These are phyloP conservation scores for Catalaphyllia jardinei DNA, from an alignment of 64 coral and sea anemone species.

Conservation along the genomic window DNA sequence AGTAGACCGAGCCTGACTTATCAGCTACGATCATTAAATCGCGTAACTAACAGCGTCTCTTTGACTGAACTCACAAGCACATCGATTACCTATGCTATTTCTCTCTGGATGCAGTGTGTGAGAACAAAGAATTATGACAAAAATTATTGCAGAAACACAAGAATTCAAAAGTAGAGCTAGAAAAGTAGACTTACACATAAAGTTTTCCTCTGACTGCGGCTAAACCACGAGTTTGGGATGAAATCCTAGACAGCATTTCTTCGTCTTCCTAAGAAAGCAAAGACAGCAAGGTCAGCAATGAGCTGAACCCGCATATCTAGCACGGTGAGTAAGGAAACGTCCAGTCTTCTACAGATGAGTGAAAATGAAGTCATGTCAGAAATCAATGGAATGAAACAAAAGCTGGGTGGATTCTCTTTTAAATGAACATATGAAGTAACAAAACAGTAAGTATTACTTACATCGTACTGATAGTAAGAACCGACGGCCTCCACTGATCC, in stretches of 20 bases:
- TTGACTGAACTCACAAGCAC: no score
- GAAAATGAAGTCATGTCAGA: no score
- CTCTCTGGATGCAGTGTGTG: background rate
- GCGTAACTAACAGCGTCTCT: no score
- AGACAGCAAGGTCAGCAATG: background rate
- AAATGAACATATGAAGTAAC: background rate
- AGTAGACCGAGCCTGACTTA: no score
- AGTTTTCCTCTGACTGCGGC: slow-evolving; percentile 59
- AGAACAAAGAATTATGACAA: background rate
- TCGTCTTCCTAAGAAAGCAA: slow-evolving; percentile 53
- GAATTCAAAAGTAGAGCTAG: background rate
- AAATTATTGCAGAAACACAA: background rate
- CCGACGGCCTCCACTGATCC: slow-evolving; percentile 13
- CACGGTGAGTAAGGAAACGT: no score
- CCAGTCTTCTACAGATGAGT: no score
- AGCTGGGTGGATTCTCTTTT: no score
- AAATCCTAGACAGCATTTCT: slow-evolving; percentile 44
- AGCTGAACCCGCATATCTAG: background rate
- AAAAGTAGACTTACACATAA: slow-evolving; percentile 44
- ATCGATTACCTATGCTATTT: no score
- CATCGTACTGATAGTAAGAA: slow-evolving; percentile 4
- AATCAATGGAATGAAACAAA: no score
- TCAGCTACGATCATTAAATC: no score
- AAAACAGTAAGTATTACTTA: background rate
- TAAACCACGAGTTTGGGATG: slow-evolving; percentile 39